Percentiles rank a stretch among this genome's conserved stretches.
Conservation (phyloP, 1,140 invertebrate genomes). For the Drosophila novamexicana region DNA sequence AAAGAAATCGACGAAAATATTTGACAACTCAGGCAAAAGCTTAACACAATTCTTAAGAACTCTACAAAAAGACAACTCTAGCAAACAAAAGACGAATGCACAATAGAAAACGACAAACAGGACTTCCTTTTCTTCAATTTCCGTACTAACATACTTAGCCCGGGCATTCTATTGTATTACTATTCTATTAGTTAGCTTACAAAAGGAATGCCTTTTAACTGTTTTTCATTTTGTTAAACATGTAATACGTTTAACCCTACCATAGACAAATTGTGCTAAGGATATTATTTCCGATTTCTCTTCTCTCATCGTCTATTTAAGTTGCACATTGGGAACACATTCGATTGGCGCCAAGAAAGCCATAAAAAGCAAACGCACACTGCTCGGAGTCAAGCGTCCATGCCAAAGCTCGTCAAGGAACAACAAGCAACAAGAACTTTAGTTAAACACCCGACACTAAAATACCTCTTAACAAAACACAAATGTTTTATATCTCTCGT, state of each 20-base stretch:
- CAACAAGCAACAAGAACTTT: conserved; percentile 1
- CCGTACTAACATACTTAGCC: neutral
- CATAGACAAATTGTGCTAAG: conserved; percentile 20
- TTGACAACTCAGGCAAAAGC: conserved; percentile 7
- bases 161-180: neutral
- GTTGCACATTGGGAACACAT: conserved; percentile 35
- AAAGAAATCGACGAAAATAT: neutral
- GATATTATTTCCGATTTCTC: conserved; percentile 32
- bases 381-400: conserved; percentile 20
- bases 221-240: neutral
- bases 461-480: neutral
- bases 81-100: neutral
- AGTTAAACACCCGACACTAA: neutral
- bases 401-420: conserved; percentile 37
- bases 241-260: conserved; percentile 31
- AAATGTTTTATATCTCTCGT: too few relatives aligned
- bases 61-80: neutral
- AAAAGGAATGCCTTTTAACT: neutral
- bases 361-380: conserved; percentile 62
- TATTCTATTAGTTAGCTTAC: conserved; percentile 6
- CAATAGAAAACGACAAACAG: conserved; percentile 5
- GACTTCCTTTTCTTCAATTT: conserved; percentile 4
- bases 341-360: conserved; percentile 72
- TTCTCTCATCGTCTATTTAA: conserved; percentile 58
- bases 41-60: neutral